Percentiles rank a stretch among this genome's conserved stretches.
Evolutionary conservation across 2,888 invertebrate genomes (phyloP).

Genomic region (Autographa gamma): DNA sequence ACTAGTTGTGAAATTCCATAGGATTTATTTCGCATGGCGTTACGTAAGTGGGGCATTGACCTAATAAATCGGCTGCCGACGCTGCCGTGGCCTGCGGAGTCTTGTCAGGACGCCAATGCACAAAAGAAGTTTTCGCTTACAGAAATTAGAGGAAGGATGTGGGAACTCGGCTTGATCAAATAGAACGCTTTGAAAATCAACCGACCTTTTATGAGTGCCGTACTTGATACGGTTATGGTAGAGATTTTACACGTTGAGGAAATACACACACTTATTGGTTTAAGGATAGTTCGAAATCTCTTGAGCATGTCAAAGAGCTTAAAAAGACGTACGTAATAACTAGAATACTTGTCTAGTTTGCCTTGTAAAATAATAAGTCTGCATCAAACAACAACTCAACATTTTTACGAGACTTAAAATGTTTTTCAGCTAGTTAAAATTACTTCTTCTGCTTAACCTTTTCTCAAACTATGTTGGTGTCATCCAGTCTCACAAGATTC

Average conservation of each 20-base stretch:
- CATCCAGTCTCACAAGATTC: no score
- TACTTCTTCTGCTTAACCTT: no score
- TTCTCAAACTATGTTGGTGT: no score
- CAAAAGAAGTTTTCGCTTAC: conserved; percentile 50
- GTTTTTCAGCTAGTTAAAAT: no score
- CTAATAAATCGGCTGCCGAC: conserved; percentile 65
- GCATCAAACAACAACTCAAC: no score
- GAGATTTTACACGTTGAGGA: neutral
- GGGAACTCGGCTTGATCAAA: conserved; percentile 42
- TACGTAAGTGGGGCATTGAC: conserved; percentile 60
- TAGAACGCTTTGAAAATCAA: conserved; percentile 47
- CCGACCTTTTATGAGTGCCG: conserved; percentile 28
- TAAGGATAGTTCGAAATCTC: neutral
- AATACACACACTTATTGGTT: neutral
- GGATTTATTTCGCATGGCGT: conserved; percentile 40
- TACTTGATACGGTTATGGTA: conserved; percentile 13
- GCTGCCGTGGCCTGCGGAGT: conserved; percentile 57
- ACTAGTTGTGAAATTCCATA: conserved; percentile 44
- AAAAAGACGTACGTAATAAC: neutral
- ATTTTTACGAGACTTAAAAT: no score
- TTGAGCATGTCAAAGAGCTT: neutral
- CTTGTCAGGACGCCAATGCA: conserved; percentile 70
- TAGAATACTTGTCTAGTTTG: no score
- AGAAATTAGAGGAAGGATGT: conserved; percentile 46
- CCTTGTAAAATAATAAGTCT: no score